Evolutionary conservation across 2,797 vertebrate species (phyloP).

Genomic region (Acipenser oxyrinchus): DNA sequence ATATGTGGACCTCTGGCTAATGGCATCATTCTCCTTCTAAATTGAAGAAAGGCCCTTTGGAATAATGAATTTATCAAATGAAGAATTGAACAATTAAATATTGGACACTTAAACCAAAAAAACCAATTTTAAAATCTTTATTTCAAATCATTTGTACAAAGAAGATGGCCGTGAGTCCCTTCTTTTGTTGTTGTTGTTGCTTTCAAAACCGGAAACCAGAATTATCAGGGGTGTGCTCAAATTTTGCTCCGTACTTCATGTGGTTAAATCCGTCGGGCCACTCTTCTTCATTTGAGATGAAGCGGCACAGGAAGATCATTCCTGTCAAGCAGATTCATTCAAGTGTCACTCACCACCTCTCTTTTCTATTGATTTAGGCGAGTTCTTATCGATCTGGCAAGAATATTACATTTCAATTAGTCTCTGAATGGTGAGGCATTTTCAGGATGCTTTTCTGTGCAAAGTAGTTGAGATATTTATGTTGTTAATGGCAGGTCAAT

Average conservation of each 20-base stretch:
- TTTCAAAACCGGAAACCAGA: slow-evolving; percentile 3
- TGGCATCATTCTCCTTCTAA: too few species aligned
- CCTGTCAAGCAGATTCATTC: slow-evolving; percentile 45
- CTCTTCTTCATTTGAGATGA: slow-evolving; percentile 32
- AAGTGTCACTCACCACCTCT: slow-evolving; percentile 62
- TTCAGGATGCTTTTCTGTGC: neutral
- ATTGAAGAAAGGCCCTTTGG: too few species aligned
- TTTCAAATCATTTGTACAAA: too few species aligned
- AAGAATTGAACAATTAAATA: too few species aligned
- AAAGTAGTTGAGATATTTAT: too few species aligned
- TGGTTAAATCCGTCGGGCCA: slow-evolving; percentile 24
- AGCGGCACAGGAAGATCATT: slow-evolving; percentile 41
- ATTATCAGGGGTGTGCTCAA: slow-evolving; percentile 20
- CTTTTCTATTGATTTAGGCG: slow-evolving; percentile 61
- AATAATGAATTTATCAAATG: too few species aligned
- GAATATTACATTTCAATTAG: slow-evolving; percentile 71
- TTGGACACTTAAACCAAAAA: too few species aligned
- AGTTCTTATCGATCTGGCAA: slow-evolving; percentile 64
- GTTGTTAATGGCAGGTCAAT: too few species aligned
- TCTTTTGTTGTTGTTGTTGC: slow-evolving; percentile 5
- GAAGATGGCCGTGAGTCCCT: neutral
- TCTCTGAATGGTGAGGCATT: slow-evolving; percentile 2
- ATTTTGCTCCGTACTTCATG: slow-evolving; percentile 19
- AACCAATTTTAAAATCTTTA: too few species aligned
- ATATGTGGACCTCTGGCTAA: too few species aligned